Percentiles rank a stretch among this genome's conserved stretches.
phyloP scores from a whole-genome alignment of 2,113 vertebrate genomes.

The Chiloscyllium plagiosum region DNA sequence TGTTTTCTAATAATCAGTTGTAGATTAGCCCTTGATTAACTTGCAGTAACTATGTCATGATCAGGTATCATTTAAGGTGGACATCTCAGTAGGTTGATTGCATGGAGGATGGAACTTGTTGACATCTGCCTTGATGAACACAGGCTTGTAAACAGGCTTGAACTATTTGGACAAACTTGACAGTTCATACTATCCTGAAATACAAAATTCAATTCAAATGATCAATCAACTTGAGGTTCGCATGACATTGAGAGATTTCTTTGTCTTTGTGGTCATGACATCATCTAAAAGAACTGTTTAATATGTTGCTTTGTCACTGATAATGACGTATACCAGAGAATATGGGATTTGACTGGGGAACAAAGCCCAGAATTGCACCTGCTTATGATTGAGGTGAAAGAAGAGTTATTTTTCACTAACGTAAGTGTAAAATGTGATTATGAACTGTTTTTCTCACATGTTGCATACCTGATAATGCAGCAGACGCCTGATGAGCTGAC shows the following conservation, averaged over 20 bases:
- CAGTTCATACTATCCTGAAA: background rate
- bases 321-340: background rate
- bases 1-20: background rate
- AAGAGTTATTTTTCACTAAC: slow-evolving; percentile 47
- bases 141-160: background rate
- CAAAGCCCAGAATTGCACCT: slow-evolving; percentile 53
- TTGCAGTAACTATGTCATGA: background rate
- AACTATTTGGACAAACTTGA: background rate
- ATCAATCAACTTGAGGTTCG: too few relatives aligned
- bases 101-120: background rate
- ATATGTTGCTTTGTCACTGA: background rate
- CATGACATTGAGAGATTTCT: background rate
- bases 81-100: background rate
- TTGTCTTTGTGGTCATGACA: background rate
- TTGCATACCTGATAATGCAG: slow-evolving; percentile 43
- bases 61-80: background rate
- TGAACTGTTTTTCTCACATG: slow-evolving; percentile 33
- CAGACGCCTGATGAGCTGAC: slow-evolving; percentile 45
- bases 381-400: slow-evolving; percentile 58
- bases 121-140: background rate
- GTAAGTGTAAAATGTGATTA: slow-evolving; percentile 51
- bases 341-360: slow-evolving; percentile 45
- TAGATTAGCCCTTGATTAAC: background rate
- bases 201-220: background rate
- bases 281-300: background rate